Evolutionary conservation across 2,797 vertebrate genomes (phyloP).

Genomic region (Chanos chanos): DNA sequence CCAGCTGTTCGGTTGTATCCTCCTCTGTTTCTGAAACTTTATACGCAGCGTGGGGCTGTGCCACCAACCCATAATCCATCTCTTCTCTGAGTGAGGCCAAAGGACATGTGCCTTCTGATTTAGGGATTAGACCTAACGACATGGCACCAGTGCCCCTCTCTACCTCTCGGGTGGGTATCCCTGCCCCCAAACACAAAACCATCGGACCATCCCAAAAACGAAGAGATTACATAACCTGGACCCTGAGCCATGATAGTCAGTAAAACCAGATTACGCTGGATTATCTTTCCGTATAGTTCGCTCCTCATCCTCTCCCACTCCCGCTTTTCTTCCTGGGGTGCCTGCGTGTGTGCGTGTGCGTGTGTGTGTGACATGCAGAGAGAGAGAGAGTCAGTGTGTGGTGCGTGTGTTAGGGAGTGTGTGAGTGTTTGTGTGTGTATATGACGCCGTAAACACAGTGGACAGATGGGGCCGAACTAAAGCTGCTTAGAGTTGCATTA

Average conservation of each 20-base stretch:
- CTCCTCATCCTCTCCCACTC: constrained; percentile 58
- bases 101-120: too few species aligned
- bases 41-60: too few species aligned
- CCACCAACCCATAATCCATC: constrained; percentile 13
- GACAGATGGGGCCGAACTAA: constrained; percentile 79
- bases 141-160: too few species aligned
- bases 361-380: constrained; percentile 56
- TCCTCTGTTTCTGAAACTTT: too few species aligned
- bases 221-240: constrained; percentile 70
- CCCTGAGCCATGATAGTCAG: constrained; percentile 54
- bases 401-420: neutral
- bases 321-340: constrained; percentile 5
- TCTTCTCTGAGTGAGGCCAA: neutral
- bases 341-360: constrained; percentile 40
- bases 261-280: constrained; percentile 79
- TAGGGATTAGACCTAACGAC: too few species aligned
- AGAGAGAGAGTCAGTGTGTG: too few species aligned
- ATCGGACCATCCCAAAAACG: constrained; percentile 64
- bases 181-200: constrained; percentile 25
- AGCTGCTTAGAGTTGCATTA: constrained; percentile 79
- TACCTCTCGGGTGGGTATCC: constrained; percentile 7
- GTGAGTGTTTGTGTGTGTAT: constrained; percentile 24
- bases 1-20: neutral
- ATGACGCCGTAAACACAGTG: constrained; percentile 71
- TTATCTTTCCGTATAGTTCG: constrained; percentile 61